A percentile compares a stretch with the other conserved stretches of the same genome.
Conservation (phyloP, 2,113 vertebrate species). For the Felis chaus region DNA sequence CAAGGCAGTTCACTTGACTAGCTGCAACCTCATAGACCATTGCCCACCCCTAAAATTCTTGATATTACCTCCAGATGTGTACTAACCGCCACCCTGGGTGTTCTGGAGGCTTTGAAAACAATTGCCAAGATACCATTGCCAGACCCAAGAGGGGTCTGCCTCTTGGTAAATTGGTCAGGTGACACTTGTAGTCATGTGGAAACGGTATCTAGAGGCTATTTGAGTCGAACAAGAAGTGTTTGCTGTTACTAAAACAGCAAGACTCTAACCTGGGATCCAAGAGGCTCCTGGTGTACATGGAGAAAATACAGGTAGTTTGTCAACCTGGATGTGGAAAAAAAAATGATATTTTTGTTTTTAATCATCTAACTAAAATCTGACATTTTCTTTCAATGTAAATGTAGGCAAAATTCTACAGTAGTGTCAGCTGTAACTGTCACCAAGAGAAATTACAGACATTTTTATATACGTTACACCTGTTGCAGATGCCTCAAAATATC, state of each 20-base stretch:
- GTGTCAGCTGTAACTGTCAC: not conserved
- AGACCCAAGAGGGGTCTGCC: not conserved
- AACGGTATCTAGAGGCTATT: not conserved
- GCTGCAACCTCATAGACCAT: not conserved
- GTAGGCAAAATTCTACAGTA: not conserved
- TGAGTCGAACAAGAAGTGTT: not conserved
- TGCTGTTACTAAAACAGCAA: not conserved
- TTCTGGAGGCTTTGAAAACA: not conserved
- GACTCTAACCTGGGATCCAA: not conserved
- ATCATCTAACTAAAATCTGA: not conserved
- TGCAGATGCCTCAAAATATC: not conserved
- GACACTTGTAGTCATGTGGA: not conserved
- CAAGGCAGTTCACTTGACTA: not conserved
- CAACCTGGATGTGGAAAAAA: not conserved
- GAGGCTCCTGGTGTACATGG: not conserved
- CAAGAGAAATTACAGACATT: not conserved
- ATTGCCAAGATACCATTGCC: not conserved
- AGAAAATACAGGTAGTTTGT: not conserved
- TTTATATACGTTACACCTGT: not conserved
- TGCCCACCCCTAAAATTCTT: not conserved
- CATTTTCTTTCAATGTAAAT: not conserved
- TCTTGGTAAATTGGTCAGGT: constrained; percentile 3
- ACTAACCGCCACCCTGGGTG: not conserved
- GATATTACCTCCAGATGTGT: not conserved
- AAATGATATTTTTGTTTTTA: not conserved